These are phyloP conservation scores for Monopterus albus DNA, from an alignment of 2,113 vertebrate genomes.

Conservation along the genomic window DNA sequence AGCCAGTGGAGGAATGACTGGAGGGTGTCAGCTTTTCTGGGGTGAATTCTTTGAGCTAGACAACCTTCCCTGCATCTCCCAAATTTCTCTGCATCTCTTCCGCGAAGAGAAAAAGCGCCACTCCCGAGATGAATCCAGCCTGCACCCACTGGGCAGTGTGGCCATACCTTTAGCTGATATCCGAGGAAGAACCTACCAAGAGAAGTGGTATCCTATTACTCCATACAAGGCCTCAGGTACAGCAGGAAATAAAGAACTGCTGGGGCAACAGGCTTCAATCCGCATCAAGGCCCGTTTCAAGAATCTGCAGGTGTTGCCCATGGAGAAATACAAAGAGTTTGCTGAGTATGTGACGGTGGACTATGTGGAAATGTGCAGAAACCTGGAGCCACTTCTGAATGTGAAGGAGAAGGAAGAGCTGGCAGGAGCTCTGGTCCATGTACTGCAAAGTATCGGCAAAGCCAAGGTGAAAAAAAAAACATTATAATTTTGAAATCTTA, in stretches of 20 bases:
- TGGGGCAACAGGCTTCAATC: conserved; percentile 79
- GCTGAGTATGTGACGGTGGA: conserved; percentile 92
- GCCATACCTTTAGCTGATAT: conserved; percentile 81
- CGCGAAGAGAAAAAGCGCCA: conserved; percentile 84
- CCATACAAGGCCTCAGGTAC: conserved; percentile 71
- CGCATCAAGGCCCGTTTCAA: conserved; percentile 88
- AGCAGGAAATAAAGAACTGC: conserved; percentile 72
- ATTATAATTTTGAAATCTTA: not conserved
- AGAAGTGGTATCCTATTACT: conserved; percentile 86
- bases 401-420: conserved; percentile 93
- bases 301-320: conserved; percentile 88
- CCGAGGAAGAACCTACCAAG: conserved; percentile 80
- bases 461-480: conserved; percentile 85
- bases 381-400: conserved; percentile 86
- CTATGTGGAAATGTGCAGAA: conserved; percentile 86
- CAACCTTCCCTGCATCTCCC: conserved; percentile 85
- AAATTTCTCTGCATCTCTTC: conserved; percentile 86
- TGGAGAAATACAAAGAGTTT: conserved; percentile 94
- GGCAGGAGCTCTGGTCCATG: conserved; percentile 88
- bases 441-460: conserved; percentile 91
- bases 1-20: conserved; percentile 50
- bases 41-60: conserved; percentile 91
- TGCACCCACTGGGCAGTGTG: conserved; percentile 82
- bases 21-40: conserved; percentile 84
- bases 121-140: conserved; percentile 72